Percentiles rank a stretch among this genome's conserved stretches.
Evolutionary conservation across 1,140 invertebrate genomes (phyloP).

Genomic region (Colletes latitarsis): DNA sequence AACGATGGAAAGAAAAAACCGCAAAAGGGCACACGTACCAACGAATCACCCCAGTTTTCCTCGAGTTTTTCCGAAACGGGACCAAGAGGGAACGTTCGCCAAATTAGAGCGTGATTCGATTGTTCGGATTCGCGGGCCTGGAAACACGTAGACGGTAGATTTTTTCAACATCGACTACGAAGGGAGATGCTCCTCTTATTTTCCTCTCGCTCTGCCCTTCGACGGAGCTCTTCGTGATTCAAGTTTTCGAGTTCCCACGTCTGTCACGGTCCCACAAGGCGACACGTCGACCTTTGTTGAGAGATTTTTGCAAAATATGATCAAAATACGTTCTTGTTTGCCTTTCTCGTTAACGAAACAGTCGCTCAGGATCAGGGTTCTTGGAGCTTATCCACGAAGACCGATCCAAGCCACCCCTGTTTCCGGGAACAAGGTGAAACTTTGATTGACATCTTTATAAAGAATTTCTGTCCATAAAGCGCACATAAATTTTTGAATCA

Average conservation of each 20-base stretch:
- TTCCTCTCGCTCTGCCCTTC: neutral
- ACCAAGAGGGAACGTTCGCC: neutral
- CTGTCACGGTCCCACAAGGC: neutral
- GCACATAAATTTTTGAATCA: conserved; percentile 13
- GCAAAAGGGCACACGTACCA: conserved; percentile 27
- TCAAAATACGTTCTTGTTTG: neutral
- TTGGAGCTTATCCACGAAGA: neutral
- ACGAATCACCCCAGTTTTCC: conserved; percentile 27
- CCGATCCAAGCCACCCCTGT: neutral
- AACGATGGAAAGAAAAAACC: neutral
- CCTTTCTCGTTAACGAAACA: conserved; percentile 6
- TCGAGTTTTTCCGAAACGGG: neutral
- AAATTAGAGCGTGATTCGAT: conserved; percentile 53
- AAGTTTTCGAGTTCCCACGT: conserved; percentile 42
- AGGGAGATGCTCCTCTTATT: conserved; percentile 26
- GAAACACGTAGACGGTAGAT: conserved; percentile 43
- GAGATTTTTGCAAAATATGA: conserved; percentile 1
- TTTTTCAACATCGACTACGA: conserved; percentile 33
- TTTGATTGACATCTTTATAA: conserved; percentile 34
- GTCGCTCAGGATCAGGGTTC: neutral
- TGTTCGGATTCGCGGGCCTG: conserved; percentile 47
- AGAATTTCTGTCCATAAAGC: conserved; percentile 8
- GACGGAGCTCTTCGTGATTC: neutral
- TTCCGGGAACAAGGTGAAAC: neutral
- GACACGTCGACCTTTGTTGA: neutral